Percentiles rank a stretch among this genome's conserved stretches.
phyloP scores from a whole-genome alignment of 2,113 vertebrate genomes.

The Phainopepla nitens region DNA sequence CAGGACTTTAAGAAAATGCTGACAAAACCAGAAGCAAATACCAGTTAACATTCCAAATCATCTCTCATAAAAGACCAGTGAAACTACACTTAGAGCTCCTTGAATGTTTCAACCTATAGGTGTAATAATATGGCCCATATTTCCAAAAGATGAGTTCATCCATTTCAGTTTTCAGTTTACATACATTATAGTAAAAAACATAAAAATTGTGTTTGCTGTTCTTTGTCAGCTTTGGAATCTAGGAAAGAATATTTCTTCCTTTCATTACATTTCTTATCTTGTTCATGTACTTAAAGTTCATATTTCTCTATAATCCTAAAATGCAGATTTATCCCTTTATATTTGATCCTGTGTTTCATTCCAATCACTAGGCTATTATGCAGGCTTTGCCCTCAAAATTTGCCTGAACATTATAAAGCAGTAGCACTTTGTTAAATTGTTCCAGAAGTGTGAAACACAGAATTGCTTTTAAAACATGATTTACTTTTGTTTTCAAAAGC shows the following conservation, averaged over 20 bases:
- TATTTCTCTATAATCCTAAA: background rate
- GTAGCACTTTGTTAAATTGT: background rate
- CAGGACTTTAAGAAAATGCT: background rate
- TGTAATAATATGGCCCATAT: background rate
- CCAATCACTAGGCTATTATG: background rate
- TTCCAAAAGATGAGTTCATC: background rate
- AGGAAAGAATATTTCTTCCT: background rate
- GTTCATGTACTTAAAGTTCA: background rate
- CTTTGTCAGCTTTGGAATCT: background rate
- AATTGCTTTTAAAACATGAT: background rate
- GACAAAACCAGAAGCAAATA: background rate
- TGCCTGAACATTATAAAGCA: background rate
- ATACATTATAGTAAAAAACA: background rate
- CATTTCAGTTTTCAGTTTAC: background rate
- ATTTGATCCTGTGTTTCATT: background rate
- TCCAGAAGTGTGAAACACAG: background rate
- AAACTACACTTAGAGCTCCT: background rate
- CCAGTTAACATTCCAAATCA: background rate
- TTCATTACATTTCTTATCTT: background rate
- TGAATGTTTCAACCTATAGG: background rate
- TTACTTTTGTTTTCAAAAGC: background rate
- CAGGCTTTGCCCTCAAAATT: background rate
- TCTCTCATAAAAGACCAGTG: background rate
- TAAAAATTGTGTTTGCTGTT: background rate
- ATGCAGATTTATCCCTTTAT: background rate